Base-by-base conservation (phyloP, 92 coral and sea anemone species). In the Micromussa lordhowensis region DNA sequence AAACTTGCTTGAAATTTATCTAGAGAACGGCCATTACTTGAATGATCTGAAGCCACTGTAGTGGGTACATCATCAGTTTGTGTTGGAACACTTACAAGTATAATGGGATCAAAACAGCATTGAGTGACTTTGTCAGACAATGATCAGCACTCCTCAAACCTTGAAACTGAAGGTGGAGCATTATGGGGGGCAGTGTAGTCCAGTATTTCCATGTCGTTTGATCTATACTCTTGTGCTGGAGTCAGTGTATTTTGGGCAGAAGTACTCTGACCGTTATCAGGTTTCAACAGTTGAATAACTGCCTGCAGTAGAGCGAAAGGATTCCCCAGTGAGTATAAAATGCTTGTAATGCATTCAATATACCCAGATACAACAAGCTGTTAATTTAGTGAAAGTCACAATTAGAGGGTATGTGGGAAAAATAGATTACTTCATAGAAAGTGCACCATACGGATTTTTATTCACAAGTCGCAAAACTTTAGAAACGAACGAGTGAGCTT, bases 21-120 rank as follows among this genome's bases (percentile, higher is more conserved):
- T 18, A 22, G 71, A 80, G 84, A 80, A 59, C 84, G 58, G 54
- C 22, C 29, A 58, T 80, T 80, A 36, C 40, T 36, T 36, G 40
- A 36, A 36, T 36, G 2, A 36, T 36, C 40, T 36, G 40, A 36
- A 31, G 38, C 28, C 14, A 3, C 21, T 69, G 75, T 69, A 30
- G 75, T 69, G 40, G 75, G 75, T 21, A 69, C 3, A 69, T 69
- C 40, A 69, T 69, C 75, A 21, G 75, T 69, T 69, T 26, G 75
- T 30, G 75, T 69, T 9, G 36, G 40, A 21, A 30, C 75, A 69
- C 40, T 30, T 10, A 69, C 75, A 1, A 28, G 19, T 3, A 69
- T 13, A 69, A 30, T 9, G 28, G 75, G 75, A 29, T 69, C 75
- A 31, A 69, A 69, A 69, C 75, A 30, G 75, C 75, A 28, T 36